Evolutionary conservation across 2,797 vertebrate genomes (phyloP), one percentile per base, ranked within the genome.

Genomic region (Denticeps clupeoides): DNA sequence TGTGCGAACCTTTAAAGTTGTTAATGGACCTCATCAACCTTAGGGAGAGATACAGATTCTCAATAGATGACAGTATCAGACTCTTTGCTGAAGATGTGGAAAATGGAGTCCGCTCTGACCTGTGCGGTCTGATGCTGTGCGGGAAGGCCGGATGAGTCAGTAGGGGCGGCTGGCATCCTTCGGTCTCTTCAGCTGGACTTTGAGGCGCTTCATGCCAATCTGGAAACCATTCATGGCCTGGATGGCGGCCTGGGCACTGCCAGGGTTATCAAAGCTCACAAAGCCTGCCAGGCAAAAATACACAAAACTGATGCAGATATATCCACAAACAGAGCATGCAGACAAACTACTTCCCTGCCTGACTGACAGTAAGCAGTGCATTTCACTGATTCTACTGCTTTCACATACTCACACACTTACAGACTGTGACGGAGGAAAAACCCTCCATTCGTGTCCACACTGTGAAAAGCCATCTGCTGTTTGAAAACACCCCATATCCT

Each of bases 251-350:
- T 86, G 85, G 44, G 87, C 87, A 32, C 87, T 89, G 69, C 82
- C 82, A 0, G 87, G 87, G 75, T 89, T 88, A 78, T 89, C 87
- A 69, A 89, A 89, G 72, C 87, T 89, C 72, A 89, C 87, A 64
- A 89, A 89, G 55, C 87, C 87, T 89, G 72, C 1, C 52, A 45
- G 40, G 35, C 11, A 29, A 15, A 38, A 7, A n/a, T n/a, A n/a
- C 3, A 12, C 8, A 22, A 2, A n/a, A 22, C 44, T 18, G 15
- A 41, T 51, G 33, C 27, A 38, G 27, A 53, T 25, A 27, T 22
- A 22, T 27, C 33, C 37, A 42, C 27, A 47, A 41, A 43, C 41
- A 43, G 25, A n/a, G 9, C 25, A 7, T 8, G 26, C 25, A 26
- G 24, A 26, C 24, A 11, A 10, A 28, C 5, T 6, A 3, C 25